Conservation (phyloP, 1,140 invertebrate species). For the Scylla paramamosain region DNA sequence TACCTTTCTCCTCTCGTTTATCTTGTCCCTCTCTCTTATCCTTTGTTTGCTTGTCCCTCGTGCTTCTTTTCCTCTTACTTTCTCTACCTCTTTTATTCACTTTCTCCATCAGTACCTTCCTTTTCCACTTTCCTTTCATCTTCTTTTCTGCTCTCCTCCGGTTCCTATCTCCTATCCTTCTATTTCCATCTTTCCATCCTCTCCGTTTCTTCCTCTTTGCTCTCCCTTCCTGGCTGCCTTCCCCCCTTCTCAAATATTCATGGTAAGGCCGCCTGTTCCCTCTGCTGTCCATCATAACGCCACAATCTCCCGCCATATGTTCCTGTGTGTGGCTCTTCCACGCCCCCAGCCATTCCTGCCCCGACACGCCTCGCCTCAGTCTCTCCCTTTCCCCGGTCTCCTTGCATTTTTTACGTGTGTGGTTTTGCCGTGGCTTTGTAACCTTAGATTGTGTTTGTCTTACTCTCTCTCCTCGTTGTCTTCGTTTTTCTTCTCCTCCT, state of each 20-base stretch:
- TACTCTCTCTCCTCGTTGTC: neutral
- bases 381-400: neutral
- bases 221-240: neutral
- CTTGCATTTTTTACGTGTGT: too few relatives aligned
- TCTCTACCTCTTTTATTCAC: neutral
- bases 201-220: neutral
- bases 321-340: neutral
- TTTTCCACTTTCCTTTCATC: too few relatives aligned
- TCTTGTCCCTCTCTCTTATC: neutral
- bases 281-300: neutral
- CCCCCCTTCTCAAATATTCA: conserved; percentile 18
- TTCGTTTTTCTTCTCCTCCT: neutral
- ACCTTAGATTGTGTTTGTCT: neutral
- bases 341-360: neutral
- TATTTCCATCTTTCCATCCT: neutral
- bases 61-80: neutral
- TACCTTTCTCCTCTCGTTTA: neutral
- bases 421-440: too few relatives aligned
- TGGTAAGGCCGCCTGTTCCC: neutral
- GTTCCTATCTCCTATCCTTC: neutral
- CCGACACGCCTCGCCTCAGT: neutral
- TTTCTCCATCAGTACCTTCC: too few relatives aligned
- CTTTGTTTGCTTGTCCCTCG: neutral
- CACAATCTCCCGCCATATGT: neutral
- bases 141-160: too few relatives aligned